Conservation (phyloP, 2,888 invertebrate species). For the Phortica magna region DNA sequence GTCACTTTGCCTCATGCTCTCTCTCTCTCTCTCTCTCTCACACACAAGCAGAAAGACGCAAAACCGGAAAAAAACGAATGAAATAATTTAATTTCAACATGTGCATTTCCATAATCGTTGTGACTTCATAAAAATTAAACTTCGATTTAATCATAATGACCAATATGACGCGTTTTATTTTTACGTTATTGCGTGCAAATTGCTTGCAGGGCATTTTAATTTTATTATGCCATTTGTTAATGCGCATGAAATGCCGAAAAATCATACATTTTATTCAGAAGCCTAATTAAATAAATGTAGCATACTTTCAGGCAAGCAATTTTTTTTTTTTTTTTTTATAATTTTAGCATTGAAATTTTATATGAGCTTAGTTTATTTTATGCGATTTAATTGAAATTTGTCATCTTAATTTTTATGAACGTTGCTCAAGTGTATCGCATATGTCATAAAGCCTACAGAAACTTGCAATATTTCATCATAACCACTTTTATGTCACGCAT, state of each 20-base stretch:
- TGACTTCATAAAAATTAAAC: slow-evolving; percentile 76
- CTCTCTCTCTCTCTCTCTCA: slow-evolving; percentile 15
- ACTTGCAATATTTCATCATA: not conserved
- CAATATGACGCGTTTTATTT: slow-evolving; percentile 54
- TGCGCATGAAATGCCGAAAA: too few relatives aligned
- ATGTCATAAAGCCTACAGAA: not conserved
- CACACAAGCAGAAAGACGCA: slow-evolving; percentile 24
- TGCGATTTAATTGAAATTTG: too few relatives aligned
- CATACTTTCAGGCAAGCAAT: too few relatives aligned
- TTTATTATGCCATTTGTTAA: too few relatives aligned
- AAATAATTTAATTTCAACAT: slow-evolving; percentile 58
- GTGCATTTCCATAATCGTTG: slow-evolving; percentile 74
- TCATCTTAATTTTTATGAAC: too few relatives aligned
- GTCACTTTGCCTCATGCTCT: not conserved
- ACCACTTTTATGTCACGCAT: slow-evolving; percentile 7
- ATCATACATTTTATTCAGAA: too few relatives aligned
- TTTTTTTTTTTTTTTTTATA: too few relatives aligned
- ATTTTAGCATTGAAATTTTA: too few relatives aligned
- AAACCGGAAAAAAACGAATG: slow-evolving; percentile 39
- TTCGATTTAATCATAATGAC: slow-evolving; percentile 71
- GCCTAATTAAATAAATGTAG: too few relatives aligned
- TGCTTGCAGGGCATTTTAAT: too few relatives aligned
- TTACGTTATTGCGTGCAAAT: not conserved
- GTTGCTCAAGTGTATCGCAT: not conserved
- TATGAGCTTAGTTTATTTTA: too few relatives aligned